Conservation (phyloP, 2,797 vertebrate species). For the Epinephelus coioides region DNA sequence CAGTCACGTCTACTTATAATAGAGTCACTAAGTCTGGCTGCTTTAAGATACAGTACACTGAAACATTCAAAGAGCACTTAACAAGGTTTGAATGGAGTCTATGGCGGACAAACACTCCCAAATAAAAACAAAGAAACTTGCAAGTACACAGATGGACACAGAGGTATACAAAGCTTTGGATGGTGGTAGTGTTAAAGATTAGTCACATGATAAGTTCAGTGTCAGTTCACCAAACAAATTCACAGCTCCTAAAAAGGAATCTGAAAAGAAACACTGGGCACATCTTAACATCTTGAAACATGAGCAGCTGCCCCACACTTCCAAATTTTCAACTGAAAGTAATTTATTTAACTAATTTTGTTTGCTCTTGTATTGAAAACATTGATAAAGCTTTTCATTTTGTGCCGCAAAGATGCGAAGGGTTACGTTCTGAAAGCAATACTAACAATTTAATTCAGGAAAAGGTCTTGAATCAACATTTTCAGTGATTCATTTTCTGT, state of each 20-base stretch:
- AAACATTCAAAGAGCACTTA: constrained; percentile 8
- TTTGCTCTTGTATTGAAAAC: not conserved
- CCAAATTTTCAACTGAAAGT: not conserved
- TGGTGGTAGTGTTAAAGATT: not conserved
- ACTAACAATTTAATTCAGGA: no score
- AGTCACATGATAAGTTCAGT: not conserved
- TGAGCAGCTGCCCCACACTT: not conserved
- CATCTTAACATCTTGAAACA: not conserved
- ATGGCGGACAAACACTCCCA: not conserved
- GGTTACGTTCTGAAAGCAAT: not conserved
- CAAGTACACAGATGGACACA: not conserved
- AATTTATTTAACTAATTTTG: not conserved
- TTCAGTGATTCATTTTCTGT: no score
- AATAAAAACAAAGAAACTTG: constrained; percentile 6
- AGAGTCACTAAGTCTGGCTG: constrained; percentile 44
- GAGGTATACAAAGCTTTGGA: not conserved
- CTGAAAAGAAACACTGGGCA: not conserved
- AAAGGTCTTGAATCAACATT: not conserved
- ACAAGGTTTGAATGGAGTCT: not conserved
- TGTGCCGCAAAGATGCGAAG: not conserved
- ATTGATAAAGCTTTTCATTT: not conserved
- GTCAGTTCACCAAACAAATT: not conserved
- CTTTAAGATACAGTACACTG: constrained; percentile 22
- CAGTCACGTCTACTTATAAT: constrained; percentile 20
- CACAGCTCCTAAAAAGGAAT: not conserved